These are phyloP conservation scores for Vireo altiloquus DNA, from an alignment of 2,113 vertebrate species.

Conservation along the genomic window DNA sequence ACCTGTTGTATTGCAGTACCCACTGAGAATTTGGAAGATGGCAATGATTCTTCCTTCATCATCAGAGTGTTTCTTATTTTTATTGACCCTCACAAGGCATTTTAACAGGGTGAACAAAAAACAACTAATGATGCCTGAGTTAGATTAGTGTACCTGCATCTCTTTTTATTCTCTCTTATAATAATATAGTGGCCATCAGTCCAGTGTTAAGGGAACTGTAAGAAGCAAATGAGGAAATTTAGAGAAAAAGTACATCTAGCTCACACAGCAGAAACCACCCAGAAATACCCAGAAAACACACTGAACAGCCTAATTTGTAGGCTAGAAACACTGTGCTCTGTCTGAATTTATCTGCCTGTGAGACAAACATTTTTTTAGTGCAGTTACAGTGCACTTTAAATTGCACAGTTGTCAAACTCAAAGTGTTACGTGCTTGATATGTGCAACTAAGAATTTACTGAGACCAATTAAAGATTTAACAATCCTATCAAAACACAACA, in stretches of 20 bases:
- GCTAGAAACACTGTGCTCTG: background rate
- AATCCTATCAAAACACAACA: background rate
- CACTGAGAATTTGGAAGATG: background rate
- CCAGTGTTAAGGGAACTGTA: background rate
- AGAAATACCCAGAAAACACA: background rate
- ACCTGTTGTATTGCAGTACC: background rate
- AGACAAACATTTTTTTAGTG: background rate
- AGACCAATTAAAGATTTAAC: background rate
- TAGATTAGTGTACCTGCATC: background rate
- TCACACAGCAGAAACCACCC: background rate
- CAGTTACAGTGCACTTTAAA: background rate
- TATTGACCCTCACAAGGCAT: background rate
- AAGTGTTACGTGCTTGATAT: background rate
- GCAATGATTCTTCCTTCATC: background rate
- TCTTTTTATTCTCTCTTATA: background rate
- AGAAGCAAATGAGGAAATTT: background rate
- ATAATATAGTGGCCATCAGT: background rate
- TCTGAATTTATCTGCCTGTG: background rate
- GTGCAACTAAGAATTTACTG: background rate
- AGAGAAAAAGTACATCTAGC: background rate
- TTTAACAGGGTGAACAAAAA: background rate
- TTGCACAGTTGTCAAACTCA: background rate
- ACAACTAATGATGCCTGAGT: background rate
- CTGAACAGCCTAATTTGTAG: background rate
- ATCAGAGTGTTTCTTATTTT: conserved; percentile 2